Evolutionary conservation across 2,888 invertebrate genomes (phyloP).

Genomic region (Diachrysia chrysitis): DNA sequence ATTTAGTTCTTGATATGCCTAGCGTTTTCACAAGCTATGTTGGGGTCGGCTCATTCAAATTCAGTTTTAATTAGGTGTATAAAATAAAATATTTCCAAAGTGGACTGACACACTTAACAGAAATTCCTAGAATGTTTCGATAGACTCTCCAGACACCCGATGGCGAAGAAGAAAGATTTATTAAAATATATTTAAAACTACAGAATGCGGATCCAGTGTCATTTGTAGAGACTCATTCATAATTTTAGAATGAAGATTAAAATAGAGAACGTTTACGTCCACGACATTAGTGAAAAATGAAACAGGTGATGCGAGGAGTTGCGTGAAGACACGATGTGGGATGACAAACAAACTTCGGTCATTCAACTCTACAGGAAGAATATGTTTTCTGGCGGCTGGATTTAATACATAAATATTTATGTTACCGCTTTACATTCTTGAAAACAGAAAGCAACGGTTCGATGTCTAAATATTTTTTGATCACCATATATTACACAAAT

Average conservation of each 20-base stretch:
- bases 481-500: constrained; percentile 30
- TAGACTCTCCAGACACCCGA: constrained; percentile 40
- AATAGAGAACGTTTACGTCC: constrained; percentile 75
- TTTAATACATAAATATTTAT: constrained; percentile 61
- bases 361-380: constrained; percentile 74
- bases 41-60: too few species aligned
- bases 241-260: constrained; percentile 74
- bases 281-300: constrained; percentile 81
- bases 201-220: constrained; percentile 66
- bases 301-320: constrained; percentile 79
- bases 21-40: too few species aligned
- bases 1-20: too few species aligned
- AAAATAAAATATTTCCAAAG: constrained; percentile 16
- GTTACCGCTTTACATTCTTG: constrained; percentile 46
- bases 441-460: constrained; percentile 38
- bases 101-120: constrained; percentile 23
- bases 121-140: constrained; percentile 45
- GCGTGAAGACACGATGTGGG: constrained; percentile 73
- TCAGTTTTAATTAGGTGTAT: too few species aligned
- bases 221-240: constrained; percentile 78
- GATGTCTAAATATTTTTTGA: constrained; percentile 34
- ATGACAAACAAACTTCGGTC: constrained; percentile 79
- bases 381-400: constrained; percentile 58
- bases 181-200: constrained; percentile 60
- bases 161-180: constrained; percentile 56